These are phyloP conservation scores for Entelurus aequoreus DNA, from an alignment of 2,113 vertebrate genomes.

Conservation along the genomic window DNA sequence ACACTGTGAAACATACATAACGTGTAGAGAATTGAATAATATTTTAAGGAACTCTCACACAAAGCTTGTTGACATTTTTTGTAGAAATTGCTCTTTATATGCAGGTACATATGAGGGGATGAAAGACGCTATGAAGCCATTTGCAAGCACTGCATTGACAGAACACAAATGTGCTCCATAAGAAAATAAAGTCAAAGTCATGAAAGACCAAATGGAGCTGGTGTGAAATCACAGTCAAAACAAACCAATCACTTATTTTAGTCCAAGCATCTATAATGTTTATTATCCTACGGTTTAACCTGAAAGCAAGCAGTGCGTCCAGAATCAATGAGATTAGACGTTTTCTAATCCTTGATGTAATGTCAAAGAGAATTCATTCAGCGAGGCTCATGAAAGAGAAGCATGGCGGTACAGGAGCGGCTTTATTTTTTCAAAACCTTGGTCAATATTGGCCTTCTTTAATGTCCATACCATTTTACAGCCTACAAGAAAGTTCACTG, in stretches of 20 bases:
- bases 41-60: constrained; percentile 39
- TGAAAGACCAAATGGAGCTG: constrained; percentile 31
- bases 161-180: constrained; percentile 18
- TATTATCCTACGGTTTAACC: constrained; percentile 43
- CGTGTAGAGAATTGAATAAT: constrained; percentile 43
- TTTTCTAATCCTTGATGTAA: constrained; percentile 48
- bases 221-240: constrained; percentile 22
- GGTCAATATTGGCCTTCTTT: constrained; percentile 32
- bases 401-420: constrained; percentile 5
- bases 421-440: constrained; percentile 35
- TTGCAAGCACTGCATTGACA: neutral
- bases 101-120: constrained; percentile 27
- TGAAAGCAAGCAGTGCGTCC: constrained; percentile 35
- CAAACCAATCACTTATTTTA: constrained; percentile 41
- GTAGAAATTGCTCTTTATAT: constrained; percentile 16
- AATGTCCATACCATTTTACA: constrained; percentile 12
- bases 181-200: constrained; percentile 24
- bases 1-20: constrained; percentile 40
- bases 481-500: constrained; percentile 23
- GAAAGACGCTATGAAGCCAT: constrained; percentile 22
- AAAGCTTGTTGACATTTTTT: constrained; percentile 25
- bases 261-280: constrained; percentile 26
- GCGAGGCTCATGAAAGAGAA: constrained; percentile 21
- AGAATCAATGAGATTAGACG: constrained; percentile 47
- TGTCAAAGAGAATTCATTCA: constrained; percentile 38